Conservation (phyloP, 2,113 vertebrate genomes). For the Trochalopteron elliotii region DNA sequence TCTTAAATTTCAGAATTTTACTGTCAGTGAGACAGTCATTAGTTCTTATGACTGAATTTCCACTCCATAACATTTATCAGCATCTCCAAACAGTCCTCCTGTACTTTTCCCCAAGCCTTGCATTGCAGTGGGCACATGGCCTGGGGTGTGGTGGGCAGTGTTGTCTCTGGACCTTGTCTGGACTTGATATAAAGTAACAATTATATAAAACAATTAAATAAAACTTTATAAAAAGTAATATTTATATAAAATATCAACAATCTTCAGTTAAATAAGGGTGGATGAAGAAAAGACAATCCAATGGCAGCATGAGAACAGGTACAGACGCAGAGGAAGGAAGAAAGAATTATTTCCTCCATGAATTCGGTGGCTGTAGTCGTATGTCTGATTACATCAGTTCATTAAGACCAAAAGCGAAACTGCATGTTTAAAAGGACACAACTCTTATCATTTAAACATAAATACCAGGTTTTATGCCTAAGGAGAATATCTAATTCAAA, state of each 20-base stretch:
- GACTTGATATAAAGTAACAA: background rate
- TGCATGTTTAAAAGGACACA: background rate
- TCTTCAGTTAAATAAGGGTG: background rate
- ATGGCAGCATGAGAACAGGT: background rate
- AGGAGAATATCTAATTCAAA: background rate
- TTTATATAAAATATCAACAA: background rate
- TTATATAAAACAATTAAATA: background rate
- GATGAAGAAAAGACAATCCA: background rate
- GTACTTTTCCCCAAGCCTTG: background rate
- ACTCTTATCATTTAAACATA: background rate
- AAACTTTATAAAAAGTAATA: background rate
- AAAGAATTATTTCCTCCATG: background rate
- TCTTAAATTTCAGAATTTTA: constrained; percentile 69
- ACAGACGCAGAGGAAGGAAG: background rate
- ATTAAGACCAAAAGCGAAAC: background rate
- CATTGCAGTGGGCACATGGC: background rate
- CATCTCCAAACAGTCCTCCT: background rate
- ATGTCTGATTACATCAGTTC: background rate
- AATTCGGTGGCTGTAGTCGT: background rate
- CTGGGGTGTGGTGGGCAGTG: background rate
- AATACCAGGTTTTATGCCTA: background rate
- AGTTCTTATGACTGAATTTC: constrained; percentile 68
- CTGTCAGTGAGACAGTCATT: constrained; percentile 65
- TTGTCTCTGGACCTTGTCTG: background rate
- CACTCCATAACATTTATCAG: constrained; percentile 50